phyloP scores from a whole-genome alignment of 2,797 vertebrate genomes.

The Propithecus perrieri region DNA sequence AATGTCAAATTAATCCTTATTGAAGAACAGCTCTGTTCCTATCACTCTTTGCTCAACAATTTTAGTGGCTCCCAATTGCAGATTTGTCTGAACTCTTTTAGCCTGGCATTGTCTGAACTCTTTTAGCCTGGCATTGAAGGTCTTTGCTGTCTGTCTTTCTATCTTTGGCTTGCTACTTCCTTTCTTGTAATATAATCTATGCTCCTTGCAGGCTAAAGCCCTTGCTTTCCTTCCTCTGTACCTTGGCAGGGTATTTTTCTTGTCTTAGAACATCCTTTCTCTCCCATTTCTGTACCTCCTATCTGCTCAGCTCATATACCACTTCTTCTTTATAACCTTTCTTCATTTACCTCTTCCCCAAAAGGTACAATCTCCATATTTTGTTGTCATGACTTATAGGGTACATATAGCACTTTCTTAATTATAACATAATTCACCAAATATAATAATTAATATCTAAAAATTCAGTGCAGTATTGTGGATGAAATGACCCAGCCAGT shows the following conservation, averaged over 20 bases:
- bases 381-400: slow-evolving; percentile 38
- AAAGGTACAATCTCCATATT: background rate
- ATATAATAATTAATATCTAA: background rate
- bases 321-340: slow-evolving; percentile 17
- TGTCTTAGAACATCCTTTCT: background rate
- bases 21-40: slow-evolving; percentile 35
- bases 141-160: background rate
- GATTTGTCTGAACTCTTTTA: background rate
- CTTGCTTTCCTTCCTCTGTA: background rate
- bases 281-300: background rate
- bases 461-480: background rate
- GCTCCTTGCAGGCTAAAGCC: background rate
- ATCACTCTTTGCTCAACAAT: background rate
- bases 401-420: background rate
- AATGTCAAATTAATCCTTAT: slow-evolving; percentile 19
- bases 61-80: background rate
- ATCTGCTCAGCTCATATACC: background rate
- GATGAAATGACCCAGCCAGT: background rate
- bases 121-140: background rate
- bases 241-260: background rate
- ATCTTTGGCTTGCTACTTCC: background rate
- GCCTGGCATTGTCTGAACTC: background rate
- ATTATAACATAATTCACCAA: slow-evolving; percentile 31
- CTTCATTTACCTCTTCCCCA: background rate
- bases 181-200: background rate